Evolutionary conservation across 2,113 vertebrate genomes (phyloP), one percentile per base, ranked within the genome.

Genomic region (Ifrita kowaldi): DNA sequence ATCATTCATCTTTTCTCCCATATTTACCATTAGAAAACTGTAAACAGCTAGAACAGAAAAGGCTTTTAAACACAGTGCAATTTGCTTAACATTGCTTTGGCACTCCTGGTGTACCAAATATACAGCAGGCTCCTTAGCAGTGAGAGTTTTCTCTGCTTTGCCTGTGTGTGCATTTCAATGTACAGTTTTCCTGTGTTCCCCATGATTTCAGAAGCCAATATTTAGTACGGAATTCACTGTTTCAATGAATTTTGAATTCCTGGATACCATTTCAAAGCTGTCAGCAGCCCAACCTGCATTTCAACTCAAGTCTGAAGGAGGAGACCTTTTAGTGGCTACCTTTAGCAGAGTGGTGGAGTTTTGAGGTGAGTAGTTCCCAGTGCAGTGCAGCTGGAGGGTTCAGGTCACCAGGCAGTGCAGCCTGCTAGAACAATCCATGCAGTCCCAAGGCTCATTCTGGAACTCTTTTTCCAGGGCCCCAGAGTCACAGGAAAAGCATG

Each of bases 1-100:
- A 93, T 94, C 83, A 84, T 65, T 89, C n/a, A 24, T 90, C 35
- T 86, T 90, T 78, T 84, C 57, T 87, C 53, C 33, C 33, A 2
- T 86, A 71, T 89, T 96, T 96, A 64, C 52, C 69, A 65, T 47
- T 15, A 87, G 76, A 89, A 90, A 57, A 84, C 39, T 71, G 53
- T 92, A 81, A 97, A 87, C 69, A 93, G 28, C 64, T 77, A 37
- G n/a, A 92, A 92, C 12, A 68, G 39, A n/a, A 78, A 86, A 57
- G 22, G 17, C 52, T 92, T 93, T 92, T 84, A 86, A 90, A 84
- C 52, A 44, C 79, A 5, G 20, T 28, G 32, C 47, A 70, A 39
- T 90, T 92, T 80, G 30, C 55, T 86, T 71, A 67, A 11, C 26
- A 13, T 19, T 78, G 76, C 37, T 78, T 59, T 68, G 73, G 50